Base-by-base conservation (phyloP, 2,113 vertebrate genomes). In the Dermatemys mawii region DNA sequence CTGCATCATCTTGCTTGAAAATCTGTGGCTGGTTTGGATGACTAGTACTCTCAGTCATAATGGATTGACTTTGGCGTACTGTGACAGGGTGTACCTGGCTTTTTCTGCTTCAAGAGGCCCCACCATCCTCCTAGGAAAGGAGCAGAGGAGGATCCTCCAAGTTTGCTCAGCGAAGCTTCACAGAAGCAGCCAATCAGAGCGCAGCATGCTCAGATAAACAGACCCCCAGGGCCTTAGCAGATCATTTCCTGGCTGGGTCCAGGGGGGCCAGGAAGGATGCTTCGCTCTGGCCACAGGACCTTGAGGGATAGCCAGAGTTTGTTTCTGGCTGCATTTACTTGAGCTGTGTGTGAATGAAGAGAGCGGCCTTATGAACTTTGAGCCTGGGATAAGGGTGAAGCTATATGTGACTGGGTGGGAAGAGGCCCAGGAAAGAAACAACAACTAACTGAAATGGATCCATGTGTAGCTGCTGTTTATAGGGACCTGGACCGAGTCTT, bases 1-100 rank as follows among this genome's bases (percentile, higher is more conserved):
- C n/a, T 95, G 87, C 75, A 93, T 82, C 93, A 89, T 89, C 91
- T 90, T 78, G 55, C 96, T 83, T 90, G 57, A 78, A 90, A 95
- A 67, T 94, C 93, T 93, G 55, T 0, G 0, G 90, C 95, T 93
- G 93, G 90, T 95, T 94, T 89, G 81, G 75, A 84, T 41, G 87
- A 88, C 92, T 80, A 93, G 13, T 89, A 90, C 91, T 32, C 91
- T 94, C 27, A 89, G 87, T 55, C 85, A 89, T 91, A 89, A 96
- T 86, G 76, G 44, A 67, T 73, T 48, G 46, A 81, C 92, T 94
- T 93, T 83, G 49, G 87, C 53, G 93, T 76, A 67, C 60, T 35
- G 32, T 63, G 32, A 63, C 16, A 32, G 32, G 60, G 7, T 35
- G 11, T 63, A 63, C 60, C 60, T 67, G 32, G 60, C 16, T 8